Conservation (phyloP, 2,113 vertebrate genomes). For the Siniperca chuatsi region DNA sequence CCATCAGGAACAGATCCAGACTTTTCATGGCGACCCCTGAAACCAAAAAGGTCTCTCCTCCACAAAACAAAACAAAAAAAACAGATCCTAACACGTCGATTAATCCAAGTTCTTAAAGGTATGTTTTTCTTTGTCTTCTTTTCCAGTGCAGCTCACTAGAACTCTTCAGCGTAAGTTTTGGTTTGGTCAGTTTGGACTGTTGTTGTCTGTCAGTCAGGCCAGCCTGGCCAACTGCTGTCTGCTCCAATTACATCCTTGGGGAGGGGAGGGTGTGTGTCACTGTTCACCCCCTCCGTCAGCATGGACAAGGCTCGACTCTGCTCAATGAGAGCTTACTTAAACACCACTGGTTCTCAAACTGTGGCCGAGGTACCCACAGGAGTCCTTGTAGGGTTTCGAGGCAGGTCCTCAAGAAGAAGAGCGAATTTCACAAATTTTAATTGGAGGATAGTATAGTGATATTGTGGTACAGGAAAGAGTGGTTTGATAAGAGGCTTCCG, state of each 20-base stretch:
- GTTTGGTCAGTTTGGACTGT: slow-evolving; percentile 62
- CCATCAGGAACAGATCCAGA: slow-evolving; percentile 66
- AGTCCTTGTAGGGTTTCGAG: not conserved
- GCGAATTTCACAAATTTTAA: not conserved
- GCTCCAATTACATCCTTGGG: slow-evolving; percentile 74
- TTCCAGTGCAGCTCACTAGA: not conserved
- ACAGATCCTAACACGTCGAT: not conserved
- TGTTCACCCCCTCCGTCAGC: not conserved
- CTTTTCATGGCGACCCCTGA: slow-evolving; percentile 69
- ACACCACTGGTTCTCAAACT: slow-evolving; percentile 2
- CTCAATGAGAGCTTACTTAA: not conserved
- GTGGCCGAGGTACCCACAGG: not conserved
- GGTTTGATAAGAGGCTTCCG: not conserved
- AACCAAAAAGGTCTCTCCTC: not conserved
- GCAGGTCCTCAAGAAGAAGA: not conserved
- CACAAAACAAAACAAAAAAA: not conserved
- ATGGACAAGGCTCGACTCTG: not conserved
- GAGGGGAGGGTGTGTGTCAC: slow-evolving; percentile 16
- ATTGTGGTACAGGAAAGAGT: not conserved
- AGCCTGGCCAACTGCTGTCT: slow-evolving; percentile 69
- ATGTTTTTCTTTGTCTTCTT: not conserved
- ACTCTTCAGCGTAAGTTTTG: slow-evolving; percentile 21
- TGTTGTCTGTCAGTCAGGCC: slow-evolving; percentile 81
- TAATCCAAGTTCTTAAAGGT: not conserved
- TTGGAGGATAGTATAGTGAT: not conserved